These are phyloP conservation scores for Gallinago jamesoni DNA, from an alignment of 2,113 vertebrate genomes.

Conservation along the genomic window DNA sequence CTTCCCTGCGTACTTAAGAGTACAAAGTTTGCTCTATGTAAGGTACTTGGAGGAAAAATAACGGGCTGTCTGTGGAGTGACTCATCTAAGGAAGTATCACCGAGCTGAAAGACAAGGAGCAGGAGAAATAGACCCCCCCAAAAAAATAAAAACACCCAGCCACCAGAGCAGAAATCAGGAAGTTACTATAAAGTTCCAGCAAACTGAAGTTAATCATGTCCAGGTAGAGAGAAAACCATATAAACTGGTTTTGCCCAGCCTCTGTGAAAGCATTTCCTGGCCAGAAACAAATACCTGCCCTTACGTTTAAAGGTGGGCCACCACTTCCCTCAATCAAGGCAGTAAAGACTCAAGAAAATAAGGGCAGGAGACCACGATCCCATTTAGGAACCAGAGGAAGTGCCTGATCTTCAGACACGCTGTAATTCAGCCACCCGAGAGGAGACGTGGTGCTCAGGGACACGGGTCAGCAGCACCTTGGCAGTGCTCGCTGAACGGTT, in stretches of 20 bases:
- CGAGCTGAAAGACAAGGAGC: conserved; percentile 17
- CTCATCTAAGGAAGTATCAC: not conserved
- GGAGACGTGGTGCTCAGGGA: not conserved
- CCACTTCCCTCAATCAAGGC: not conserved
- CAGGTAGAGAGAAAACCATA: not conserved
- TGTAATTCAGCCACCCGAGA: not conserved
- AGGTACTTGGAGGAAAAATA: conserved; percentile 45
- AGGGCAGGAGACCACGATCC: rapidly evolving
- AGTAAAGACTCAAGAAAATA: not conserved
- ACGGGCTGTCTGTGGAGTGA: conserved; percentile 43
- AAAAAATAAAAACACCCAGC: not conserved
- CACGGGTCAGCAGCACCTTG: not conserved
- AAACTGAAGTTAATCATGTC: rapidly evolving
- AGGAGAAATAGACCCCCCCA: not conserved
- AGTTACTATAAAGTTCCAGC: not conserved
- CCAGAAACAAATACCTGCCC: not conserved
- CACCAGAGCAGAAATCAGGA: not conserved
- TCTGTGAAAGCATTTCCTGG: not conserved
- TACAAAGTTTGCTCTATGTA: conserved; percentile 36
- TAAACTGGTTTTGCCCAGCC: not conserved
- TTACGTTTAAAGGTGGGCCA: not conserved
- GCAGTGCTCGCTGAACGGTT: not conserved
- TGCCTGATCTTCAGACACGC: rapidly evolving
- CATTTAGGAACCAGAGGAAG: not conserved
- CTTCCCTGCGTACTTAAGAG: conserved; percentile 31